A percentile compares a stretch with the other conserved stretches of the same genome.
Conservation (phyloP, 2,888 invertebrate species). For the Eretmocerus hayati region DNA sequence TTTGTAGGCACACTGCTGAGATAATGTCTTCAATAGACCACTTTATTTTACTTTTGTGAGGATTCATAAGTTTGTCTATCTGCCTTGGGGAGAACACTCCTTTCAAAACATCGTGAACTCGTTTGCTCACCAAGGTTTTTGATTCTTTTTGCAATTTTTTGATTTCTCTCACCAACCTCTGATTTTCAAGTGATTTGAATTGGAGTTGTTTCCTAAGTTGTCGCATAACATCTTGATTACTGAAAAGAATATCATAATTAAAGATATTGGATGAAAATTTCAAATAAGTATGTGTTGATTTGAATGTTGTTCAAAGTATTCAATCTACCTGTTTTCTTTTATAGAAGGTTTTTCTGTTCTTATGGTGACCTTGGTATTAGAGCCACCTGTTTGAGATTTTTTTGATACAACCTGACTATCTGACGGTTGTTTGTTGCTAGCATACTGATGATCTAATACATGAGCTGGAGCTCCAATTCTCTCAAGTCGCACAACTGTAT, state of each 20-base stretch:
- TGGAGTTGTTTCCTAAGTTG: conserved; percentile 3
- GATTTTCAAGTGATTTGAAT: not conserved
- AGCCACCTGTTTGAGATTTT: too few species aligned
- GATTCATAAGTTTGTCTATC: conserved; percentile 14
- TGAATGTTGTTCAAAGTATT: too few species aligned
- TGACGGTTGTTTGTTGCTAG: too few species aligned
- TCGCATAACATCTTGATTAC: conserved; percentile 1
- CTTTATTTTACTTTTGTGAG: conserved; percentile 12
- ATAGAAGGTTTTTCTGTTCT: too few species aligned
- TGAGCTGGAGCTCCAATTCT: conserved; percentile 3
- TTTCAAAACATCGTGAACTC: conserved; percentile 6
- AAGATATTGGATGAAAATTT: too few species aligned
- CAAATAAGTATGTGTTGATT: not conserved
- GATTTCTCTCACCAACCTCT: conserved; percentile 3
- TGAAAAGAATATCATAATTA: conserved; percentile 1
- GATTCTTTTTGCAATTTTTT: conserved; percentile 6
- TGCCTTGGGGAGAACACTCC: conserved; percentile 10
- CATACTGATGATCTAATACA: conserved; percentile 14
- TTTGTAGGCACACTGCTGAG: conserved; percentile 12
- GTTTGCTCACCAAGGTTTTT: not conserved
- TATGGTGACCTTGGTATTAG: too few species aligned
- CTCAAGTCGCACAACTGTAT: conserved; percentile 5
- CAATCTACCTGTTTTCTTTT: too few species aligned
- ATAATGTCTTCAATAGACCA: conserved; percentile 16
- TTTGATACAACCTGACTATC: too few species aligned